These are phyloP conservation scores for Urocyon cinereoargenteus DNA, from an alignment of 2,797 vertebrate genomes.

Conservation along the genomic window DNA sequence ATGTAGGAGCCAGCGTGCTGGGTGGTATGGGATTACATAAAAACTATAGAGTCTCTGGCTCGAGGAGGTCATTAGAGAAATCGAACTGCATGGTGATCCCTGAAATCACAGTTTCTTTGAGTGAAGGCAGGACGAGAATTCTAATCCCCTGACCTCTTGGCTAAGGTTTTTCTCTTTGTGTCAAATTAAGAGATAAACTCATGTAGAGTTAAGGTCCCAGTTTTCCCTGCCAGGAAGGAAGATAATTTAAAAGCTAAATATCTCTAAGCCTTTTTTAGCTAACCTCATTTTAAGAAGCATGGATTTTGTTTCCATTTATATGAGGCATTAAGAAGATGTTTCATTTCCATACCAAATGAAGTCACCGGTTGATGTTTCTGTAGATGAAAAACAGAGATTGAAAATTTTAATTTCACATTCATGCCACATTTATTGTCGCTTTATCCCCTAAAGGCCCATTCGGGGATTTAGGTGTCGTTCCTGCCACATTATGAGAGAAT, in stretches of 20 bases:
- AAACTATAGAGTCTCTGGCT: background rate
- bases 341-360: slow-evolving; percentile 28
- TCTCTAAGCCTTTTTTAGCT: slow-evolving; percentile 9
- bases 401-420: background rate
- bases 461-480: background rate
- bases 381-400: slow-evolving; percentile 16
- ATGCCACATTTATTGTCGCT: background rate
- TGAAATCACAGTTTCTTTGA: background rate
- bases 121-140: background rate
- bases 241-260: slow-evolving; percentile 37
- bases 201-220: background rate
- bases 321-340: background rate
- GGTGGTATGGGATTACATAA: background rate
- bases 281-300: background rate
- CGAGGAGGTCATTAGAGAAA: background rate
- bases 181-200: slow-evolving; percentile 28
- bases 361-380: background rate
- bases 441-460: background rate
- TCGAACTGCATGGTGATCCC: background rate
- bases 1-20: background rate
- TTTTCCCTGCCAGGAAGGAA: background rate
- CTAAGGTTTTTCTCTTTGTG: background rate
- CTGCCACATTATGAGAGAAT: background rate
- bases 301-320: background rate
- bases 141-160: background rate